These are phyloP conservation scores for Mythimna loreyi DNA, from an alignment of 2,888 invertebrate species.

Conservation along the genomic window DNA sequence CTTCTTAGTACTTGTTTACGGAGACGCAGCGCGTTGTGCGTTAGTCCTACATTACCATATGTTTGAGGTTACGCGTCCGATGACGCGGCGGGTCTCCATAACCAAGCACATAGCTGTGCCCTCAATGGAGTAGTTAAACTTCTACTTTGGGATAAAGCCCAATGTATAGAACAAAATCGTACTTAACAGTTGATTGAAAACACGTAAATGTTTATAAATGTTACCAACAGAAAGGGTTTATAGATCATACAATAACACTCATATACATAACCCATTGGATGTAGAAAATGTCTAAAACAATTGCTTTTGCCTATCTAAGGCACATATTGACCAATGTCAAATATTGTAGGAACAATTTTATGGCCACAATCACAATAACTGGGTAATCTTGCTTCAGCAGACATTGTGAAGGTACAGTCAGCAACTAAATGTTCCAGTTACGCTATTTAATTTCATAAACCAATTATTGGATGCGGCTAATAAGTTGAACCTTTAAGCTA, in stretches of 20 bases:
- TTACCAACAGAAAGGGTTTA: slow-evolving; percentile 50
- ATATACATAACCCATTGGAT: not conserved
- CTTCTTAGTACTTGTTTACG: too few relatives aligned
- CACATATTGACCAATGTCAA: not conserved
- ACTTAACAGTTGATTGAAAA: slow-evolving; percentile 33
- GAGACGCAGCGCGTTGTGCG: too few relatives aligned
- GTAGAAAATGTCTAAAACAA: not conserved
- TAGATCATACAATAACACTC: not conserved
- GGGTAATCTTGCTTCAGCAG: slow-evolving; percentile 1
- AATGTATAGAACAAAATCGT: slow-evolving; percentile 33
- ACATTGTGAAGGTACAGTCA: slow-evolving; percentile 11
- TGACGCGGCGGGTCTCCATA: too few relatives aligned
- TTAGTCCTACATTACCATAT: too few relatives aligned
- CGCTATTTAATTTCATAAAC: not conserved
- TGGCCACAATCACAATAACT: not conserved
- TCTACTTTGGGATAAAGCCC: slow-evolving; percentile 2
- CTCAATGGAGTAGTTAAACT: not conserved
- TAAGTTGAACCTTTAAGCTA: too few relatives aligned
- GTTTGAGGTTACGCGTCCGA: too few relatives aligned
- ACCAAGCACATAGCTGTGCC: too few relatives aligned
- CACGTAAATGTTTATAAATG: slow-evolving; percentile 32
- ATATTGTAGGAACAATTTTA: not conserved
- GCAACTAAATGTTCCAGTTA: not conserved
- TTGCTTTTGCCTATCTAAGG: not conserved
- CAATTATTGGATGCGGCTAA: too few relatives aligned